Conservation (phyloP, 2,888 invertebrate genomes). For the Dicranocentrus wangi region DNA sequence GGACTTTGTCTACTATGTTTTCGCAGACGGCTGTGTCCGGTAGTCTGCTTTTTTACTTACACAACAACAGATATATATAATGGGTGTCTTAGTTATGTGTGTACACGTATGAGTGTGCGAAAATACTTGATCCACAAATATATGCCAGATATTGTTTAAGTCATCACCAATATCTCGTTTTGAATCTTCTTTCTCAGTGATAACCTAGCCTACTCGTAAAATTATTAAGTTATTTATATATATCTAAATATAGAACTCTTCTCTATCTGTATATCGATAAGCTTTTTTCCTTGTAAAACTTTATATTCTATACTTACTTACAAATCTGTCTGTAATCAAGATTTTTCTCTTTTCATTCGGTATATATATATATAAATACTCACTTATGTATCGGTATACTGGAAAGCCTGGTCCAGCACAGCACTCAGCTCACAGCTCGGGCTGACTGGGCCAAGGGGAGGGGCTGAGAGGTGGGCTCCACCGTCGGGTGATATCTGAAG, state of each 20-base stretch:
- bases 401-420: conserved; percentile 73
- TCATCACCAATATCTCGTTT: conserved; percentile 59
- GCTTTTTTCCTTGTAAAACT: conserved; percentile 52
- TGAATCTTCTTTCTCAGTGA: conserved; percentile 42
- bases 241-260: conserved; percentile 65
- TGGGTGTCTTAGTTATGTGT: conserved; percentile 20
- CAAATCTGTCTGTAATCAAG: conserved; percentile 59
- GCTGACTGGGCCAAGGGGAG: conserved; percentile 71
- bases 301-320: conserved; percentile 40
- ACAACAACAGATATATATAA: conserved; percentile 16
- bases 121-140: conserved; percentile 71
- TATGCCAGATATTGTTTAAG: conserved; percentile 51
- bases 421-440: conserved; percentile 72
- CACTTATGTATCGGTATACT: conserved; percentile 71
- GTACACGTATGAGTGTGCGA: conserved; percentile 69
- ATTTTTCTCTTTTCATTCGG: conserved; percentile 36
- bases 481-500: conserved; percentile 72
- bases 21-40: conserved; percentile 28
- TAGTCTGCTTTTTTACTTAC: no score
- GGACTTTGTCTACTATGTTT: conserved; percentile 31
- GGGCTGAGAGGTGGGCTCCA: conserved; percentile 69
- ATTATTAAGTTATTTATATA: background rate
- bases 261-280: conserved; percentile 50
- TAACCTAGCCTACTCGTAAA: no score
- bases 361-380: conserved; percentile 55